Evolutionary conservation across 2,797 vertebrate species (phyloP).

Genomic region (Eulemur albifrons): DNA sequence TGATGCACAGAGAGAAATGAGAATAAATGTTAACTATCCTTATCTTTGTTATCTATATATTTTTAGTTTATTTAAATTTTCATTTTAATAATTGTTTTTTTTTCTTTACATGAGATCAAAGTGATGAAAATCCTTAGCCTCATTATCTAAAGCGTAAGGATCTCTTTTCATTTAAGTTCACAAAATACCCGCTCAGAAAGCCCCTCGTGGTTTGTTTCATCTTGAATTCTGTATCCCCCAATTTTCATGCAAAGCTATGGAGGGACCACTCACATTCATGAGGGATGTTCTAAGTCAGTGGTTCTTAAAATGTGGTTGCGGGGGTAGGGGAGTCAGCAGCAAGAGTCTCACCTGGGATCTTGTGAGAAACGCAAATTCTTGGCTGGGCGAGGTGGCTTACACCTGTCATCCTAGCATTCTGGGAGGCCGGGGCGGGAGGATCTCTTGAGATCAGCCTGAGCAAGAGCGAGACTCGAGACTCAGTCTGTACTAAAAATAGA

Average conservation of each 20-base stretch:
- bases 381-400: too few relatives aligned
- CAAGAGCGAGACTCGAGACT: not conserved
- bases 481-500: too few relatives aligned
- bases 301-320: not conserved
- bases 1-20: constrained; percentile 13
- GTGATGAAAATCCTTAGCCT: not conserved
- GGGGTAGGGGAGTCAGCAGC: not conserved
- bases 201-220: not conserved
- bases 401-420: not conserved
- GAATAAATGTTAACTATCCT: not conserved
- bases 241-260: not conserved
- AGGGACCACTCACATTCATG: not conserved
- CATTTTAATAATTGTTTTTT: too few relatives aligned
- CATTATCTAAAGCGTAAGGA: not conserved
- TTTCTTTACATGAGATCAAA: too few relatives aligned
- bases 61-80: too few relatives aligned
- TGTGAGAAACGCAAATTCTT: not conserved
- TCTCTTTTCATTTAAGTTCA: not conserved
- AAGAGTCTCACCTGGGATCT: constrained; percentile 1
- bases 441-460: not conserved
- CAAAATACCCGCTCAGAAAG: constrained; percentile 2
- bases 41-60: not conserved
- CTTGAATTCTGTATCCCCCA: not conserved
- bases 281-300: not conserved
- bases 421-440: not conserved